Conservation (phyloP, 2,888 invertebrate genomes). For the Craniophora ligustri region DNA sequence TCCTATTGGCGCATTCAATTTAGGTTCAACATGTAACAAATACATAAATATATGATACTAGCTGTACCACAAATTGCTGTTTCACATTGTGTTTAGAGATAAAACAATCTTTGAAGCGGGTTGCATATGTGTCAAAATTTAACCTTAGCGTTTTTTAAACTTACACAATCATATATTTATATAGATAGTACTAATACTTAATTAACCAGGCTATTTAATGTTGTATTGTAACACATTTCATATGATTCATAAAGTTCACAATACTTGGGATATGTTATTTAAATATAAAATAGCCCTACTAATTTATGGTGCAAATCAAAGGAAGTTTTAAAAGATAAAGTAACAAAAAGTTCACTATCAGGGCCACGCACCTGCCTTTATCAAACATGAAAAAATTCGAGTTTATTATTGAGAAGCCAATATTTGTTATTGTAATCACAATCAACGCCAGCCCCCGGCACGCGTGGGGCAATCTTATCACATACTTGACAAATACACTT, state of each 20-base stretch:
- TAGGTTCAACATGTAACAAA: background rate
- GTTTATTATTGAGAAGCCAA: conserved; percentile 60
- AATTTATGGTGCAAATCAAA: conserved; percentile 3
- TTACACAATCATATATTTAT: no score
- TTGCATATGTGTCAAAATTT: no score
- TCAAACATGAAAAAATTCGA: conserved; percentile 45
- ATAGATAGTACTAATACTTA: no score
- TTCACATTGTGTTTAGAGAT: no score
- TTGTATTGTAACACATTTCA: no score
- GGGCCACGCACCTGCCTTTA: conserved; percentile 58
- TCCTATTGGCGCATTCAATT: background rate
- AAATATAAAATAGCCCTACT: background rate
- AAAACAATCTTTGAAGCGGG: no score
- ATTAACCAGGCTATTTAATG: no score
- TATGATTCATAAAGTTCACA: no score
- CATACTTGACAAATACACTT: conserved; percentile 58
- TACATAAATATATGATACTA: no score
- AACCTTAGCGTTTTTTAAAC: no score
- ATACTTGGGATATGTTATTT: no score
- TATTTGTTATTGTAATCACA: conserved; percentile 76
- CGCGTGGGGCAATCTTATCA: conserved; percentile 69
- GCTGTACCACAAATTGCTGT: no score
- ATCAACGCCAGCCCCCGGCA: conserved; percentile 54
- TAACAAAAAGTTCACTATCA: conserved; percentile 33
- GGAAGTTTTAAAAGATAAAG: conserved; percentile 35